A percentile compares a stretch with the other conserved stretches of the same genome.
These are phyloP conservation scores for Ormyrus labotus DNA, from an alignment of 2,888 invertebrate species.

Conservation along the genomic window DNA sequence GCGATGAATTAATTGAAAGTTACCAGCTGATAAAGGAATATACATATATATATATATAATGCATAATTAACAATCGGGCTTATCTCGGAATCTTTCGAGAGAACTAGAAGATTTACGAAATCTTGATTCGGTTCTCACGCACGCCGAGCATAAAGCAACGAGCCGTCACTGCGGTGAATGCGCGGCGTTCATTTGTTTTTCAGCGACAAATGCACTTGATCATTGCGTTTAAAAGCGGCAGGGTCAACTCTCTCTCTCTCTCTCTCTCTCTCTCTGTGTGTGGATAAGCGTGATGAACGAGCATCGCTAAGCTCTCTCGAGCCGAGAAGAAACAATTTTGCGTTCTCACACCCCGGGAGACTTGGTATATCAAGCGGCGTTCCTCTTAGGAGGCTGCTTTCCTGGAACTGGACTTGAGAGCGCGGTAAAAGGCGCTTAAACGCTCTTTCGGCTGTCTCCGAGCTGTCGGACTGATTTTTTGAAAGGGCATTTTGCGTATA, in stretches of 20 bases:
- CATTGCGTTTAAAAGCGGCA: background rate
- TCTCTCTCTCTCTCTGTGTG: too few relatives aligned
- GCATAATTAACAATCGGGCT: background rate
- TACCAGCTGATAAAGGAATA: too few relatives aligned
- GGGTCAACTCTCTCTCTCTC: background rate
- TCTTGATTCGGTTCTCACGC: slow-evolving; percentile 7
- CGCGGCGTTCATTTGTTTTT: slow-evolving; percentile 17
- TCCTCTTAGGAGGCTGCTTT: too few relatives aligned
- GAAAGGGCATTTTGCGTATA: too few relatives aligned
- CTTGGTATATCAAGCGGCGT: background rate
- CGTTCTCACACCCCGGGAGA: slow-evolving; percentile 1
- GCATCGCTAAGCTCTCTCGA: background rate
- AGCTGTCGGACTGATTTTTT: too few relatives aligned
- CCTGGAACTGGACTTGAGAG: too few relatives aligned
- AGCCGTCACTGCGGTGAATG: background rate
- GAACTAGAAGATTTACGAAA: too few relatives aligned
- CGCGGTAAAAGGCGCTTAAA: too few relatives aligned
- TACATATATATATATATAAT: too few relatives aligned
- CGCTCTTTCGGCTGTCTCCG: too few relatives aligned
- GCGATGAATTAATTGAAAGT: too few relatives aligned
- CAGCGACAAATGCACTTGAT: background rate
- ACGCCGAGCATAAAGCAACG: too few relatives aligned
- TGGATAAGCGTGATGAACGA: slow-evolving; percentile 44
- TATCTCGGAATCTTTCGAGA: background rate
- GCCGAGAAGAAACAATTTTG: background rate